A percentile compares a stretch with the other conserved stretches of the same genome.
phyloP scores from a whole-genome alignment of 2,888 invertebrate species.

The Octonoba sinensis region DNA sequence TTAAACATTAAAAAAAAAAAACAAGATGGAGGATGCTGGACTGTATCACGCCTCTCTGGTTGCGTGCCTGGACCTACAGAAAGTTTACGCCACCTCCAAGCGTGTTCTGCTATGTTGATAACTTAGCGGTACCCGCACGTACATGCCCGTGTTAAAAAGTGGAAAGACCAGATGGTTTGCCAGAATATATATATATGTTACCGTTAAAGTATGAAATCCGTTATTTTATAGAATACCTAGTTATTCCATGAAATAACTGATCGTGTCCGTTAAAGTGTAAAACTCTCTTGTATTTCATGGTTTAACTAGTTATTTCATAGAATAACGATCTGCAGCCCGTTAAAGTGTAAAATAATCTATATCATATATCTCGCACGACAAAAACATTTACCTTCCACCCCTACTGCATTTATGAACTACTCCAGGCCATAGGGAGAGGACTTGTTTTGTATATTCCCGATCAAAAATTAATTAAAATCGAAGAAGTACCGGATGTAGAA shows the following conservation, averaged over 20 bases:
- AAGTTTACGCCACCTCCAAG: too few species aligned
- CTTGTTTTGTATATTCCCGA: too few species aligned
- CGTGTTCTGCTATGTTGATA: too few species aligned
- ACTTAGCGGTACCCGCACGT: too few species aligned
- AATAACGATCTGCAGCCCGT: constrained; percentile 32
- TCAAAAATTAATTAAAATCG: too few species aligned
- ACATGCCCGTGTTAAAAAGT: too few species aligned
- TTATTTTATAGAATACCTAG: constrained; percentile 60
- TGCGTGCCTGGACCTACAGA: too few species aligned
- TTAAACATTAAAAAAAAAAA: too few species aligned
- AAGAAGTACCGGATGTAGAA: constrained; percentile 42
- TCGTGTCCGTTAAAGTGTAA: constrained; percentile 60
- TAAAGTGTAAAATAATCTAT: constrained; percentile 20
- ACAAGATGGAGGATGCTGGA: too few species aligned
- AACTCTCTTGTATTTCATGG: constrained; percentile 56
- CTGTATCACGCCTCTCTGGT: too few species aligned
- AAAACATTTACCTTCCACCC: constrained; percentile 37
- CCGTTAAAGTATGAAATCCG: constrained; percentile 55
- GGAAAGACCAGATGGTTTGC: too few species aligned
- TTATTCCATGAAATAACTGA: constrained; percentile 59
- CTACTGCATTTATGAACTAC: constrained; percentile 46
- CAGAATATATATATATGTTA: constrained; percentile 50
- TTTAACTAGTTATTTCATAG: constrained; percentile 59
- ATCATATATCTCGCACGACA: constrained; percentile 34
- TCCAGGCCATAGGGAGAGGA: constrained; percentile 34